Base-by-base conservation (phyloP, 1,140 invertebrate species). In the Scaptodrosophila lebanonensis region DNA sequence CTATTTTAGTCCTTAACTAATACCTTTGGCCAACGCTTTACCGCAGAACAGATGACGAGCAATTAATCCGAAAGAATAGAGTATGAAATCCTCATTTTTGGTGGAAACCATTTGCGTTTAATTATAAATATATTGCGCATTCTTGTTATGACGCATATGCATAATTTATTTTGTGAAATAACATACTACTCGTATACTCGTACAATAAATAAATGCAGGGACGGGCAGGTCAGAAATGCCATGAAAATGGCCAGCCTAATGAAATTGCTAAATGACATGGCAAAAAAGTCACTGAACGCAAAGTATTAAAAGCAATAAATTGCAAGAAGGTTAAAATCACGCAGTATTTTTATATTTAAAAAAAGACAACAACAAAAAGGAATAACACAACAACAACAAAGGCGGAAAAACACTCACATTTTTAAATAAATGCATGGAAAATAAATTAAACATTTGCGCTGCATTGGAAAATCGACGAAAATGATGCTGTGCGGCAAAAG, bases 351-450 rank as follows among this genome's bases (percentile, higher is more conserved):
- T 18, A 44, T 7, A 33, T 22, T 57, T n/a, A 42, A 18, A n/a
- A 30, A 49, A 11, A 32, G 6, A 15, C 8, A 18, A 15, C 13
- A 6, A 22, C 1, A 17, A 39, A 38, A 33, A 49, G 35, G 42
- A 40, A 25, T 49, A 42, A 33, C 35, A 39, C 18, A 30, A 25
- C 25, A 32, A 40, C 8, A 18, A 9, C 32, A 72, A 72, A 71
- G 72, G 69, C 42, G 36, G 20, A 49, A 56, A 53, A 63, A 53
- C 40, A 51, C 48, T 45, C 33, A 52, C 58, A 63, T 67, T 67
- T 72, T 67, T 61, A 56, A 65, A 65, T 65, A 65, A 65, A 65
- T 65, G 56, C 43, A 52, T 57, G 62, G 61, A 18, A 65, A 66
- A 73, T 53, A 73, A 61, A 68, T 60, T 27, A 53, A 60, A 62